Evolutionary conservation across 2,797 vertebrate genomes (phyloP), one percentile per base, ranked within the genome.

Genomic region (Cephalopachus bancanus): DNA sequence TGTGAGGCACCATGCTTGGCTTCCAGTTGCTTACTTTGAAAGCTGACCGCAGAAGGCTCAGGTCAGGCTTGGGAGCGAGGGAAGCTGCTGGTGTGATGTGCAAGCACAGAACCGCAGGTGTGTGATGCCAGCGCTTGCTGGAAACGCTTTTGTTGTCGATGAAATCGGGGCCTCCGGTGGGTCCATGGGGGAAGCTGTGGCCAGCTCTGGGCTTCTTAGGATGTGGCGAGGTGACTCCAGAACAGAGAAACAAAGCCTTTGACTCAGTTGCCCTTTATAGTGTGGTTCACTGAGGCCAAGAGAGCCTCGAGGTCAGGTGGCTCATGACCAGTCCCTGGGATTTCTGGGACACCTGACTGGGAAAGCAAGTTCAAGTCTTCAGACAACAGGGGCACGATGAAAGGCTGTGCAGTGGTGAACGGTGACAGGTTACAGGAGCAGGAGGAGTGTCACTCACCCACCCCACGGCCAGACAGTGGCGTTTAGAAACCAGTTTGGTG

Each of bases 391-490:
- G 28, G 7, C 17, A 0, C 19, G 14, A 9, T 4, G 4, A 20
- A 33, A 33, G 59, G 17, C 30, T 74, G 33, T 49, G 78, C 7
- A 3, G 24, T n/a, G 78, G n/a, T n/a, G 17, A n/a, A 26, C 15
- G 0, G 11, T 22, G 37, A 22, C 28, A 17, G 26, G 37, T 30
- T 75, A 26, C 7, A 10, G 19, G 84, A 22, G 26, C 22, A 6
- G 62, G 60, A 62, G 44, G 53, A 1, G 7, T 3, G 28, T 7
- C 88, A 26, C 5, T 69, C 28, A 37, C 16, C 10, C 7, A 1
- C 4, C 57, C 76, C 3, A 0, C 26, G 24, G 79, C 12, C 26
- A 55, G 14, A 5, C 2, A 0, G 33, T 55, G 6, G 53, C 1
- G 10, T 71, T 15, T 0, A 3, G 75, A 57, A 59, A n/a, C 80